Evolutionary conservation across 2,797 vertebrate genomes (phyloP).

Genomic region (Acipenser transmontanus): DNA sequence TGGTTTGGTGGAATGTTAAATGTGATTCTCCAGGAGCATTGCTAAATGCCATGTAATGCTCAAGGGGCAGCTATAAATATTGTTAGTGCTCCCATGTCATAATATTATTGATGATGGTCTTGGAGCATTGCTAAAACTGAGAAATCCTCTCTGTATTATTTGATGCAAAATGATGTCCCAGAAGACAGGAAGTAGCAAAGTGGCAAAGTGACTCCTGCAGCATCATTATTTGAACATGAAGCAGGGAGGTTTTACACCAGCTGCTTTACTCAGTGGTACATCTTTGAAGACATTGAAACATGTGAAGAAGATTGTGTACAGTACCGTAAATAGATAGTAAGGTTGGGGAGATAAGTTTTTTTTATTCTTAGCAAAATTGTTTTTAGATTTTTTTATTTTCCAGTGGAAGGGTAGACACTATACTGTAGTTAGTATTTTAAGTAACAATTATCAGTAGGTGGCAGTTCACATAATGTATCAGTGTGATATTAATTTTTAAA

Average conservation of each 20-base stretch:
- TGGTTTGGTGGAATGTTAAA: conserved; percentile 58
- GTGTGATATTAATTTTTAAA: too few relatives aligned
- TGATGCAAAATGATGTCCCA: conserved; percentile 1
- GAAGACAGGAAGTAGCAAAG: neutral
- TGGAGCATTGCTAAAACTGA: conserved; percentile 18
- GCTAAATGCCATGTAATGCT: conserved; percentile 37
- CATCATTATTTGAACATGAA: neutral
- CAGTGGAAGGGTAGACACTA: too few relatives aligned
- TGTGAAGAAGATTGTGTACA: neutral
- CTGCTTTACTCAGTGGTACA: too few relatives aligned
- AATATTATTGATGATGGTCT: conserved; percentile 18
- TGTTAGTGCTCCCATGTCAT: conserved; percentile 12
- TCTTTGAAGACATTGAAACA: too few relatives aligned
- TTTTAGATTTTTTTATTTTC: too few relatives aligned
- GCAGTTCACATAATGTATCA: too few relatives aligned
- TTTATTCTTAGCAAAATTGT: too few relatives aligned
- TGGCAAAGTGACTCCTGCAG: neutral
- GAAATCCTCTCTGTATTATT: conserved; percentile 3
- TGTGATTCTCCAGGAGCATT: conserved; percentile 36
- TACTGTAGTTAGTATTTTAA: too few relatives aligned
- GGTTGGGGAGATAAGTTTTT: too few relatives aligned
- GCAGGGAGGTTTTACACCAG: neutral
- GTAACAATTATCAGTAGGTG: too few relatives aligned
- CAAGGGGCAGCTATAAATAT: conserved; percentile 20
- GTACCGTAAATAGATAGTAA: neutral